Evolutionary conservation across 2,113 vertebrate genomes (phyloP), one percentile per base, ranked within the genome.

Genomic region (Steatornis caripensis): DNA sequence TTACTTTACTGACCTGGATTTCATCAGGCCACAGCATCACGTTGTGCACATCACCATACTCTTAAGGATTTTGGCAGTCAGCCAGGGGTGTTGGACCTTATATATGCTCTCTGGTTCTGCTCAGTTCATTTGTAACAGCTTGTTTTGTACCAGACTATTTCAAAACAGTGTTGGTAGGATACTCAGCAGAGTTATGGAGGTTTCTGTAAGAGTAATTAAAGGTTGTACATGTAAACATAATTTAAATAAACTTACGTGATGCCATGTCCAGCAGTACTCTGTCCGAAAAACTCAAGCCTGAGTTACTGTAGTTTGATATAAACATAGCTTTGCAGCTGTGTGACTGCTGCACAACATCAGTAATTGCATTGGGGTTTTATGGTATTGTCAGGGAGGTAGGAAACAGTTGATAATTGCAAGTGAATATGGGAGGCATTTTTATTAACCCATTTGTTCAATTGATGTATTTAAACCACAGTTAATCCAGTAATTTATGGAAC

Each of bases 11-110:
- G 46, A 24, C 36, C 43, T 61, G 66, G 36, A 22, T 70, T 77
- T 45, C 45, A 80, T 8, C 29, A 77, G 19, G 14, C 6, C 58
- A 49, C 0, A 0, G 27, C 24, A 62, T 14, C 2, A 0, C 36
- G 29, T 6, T 72, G 29, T 27, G 46, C 26, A 8, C 22, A 41
- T 49, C 53, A 64, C 2, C 6, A 18, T 27, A 10, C 14, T 37
- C 15, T n/a, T 37, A 66, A 36, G 39, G 64, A 68, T 32, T 77
- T 23, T 36, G 48, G 29, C 24, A 82, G 36, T 8, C 53, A 54
- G 6, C 5, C 19, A 21, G 36, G 10, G 22, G 2, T 64, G 37
- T 11, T 58, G 23, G 26, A 75, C 32, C 3, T 37, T 32, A 36
- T 5, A 32, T 6, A 14, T 11, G 16, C 8, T 66, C 77, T 77